Evolutionary conservation across 2,113 vertebrate genomes (phyloP).

Genomic region (Xyrauchen texanus): DNA sequence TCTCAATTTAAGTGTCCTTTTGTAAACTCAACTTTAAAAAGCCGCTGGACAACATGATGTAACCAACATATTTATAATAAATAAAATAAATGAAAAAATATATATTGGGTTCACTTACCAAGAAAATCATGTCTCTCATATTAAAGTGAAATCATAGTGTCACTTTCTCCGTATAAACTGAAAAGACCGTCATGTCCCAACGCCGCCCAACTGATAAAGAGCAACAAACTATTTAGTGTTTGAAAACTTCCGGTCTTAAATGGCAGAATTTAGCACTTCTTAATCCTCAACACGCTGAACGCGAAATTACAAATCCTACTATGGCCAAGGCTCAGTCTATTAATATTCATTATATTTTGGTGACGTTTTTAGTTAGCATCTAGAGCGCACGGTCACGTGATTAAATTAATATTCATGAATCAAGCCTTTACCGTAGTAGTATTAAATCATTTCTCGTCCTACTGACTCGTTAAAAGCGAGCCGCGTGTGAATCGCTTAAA

Average conservation of each 20-base stretch:
- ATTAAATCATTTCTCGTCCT: too few relatives aligned
- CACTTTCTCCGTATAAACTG: conserved; percentile 9
- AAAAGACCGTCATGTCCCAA: not conserved
- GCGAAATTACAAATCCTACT: not conserved
- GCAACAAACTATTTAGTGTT: not conserved
- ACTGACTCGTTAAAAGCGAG: too few relatives aligned
- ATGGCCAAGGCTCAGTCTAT: not conserved
- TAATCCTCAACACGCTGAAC: too few relatives aligned
- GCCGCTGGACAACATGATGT: too few relatives aligned
- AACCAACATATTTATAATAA: too few relatives aligned
- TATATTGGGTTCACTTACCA: too few relatives aligned
- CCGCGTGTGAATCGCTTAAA: too few relatives aligned
- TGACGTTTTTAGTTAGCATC: not conserved
- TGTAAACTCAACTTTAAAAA: too few relatives aligned
- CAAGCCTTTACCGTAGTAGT: not conserved
- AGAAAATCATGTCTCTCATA: not conserved
- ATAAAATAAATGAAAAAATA: too few relatives aligned
- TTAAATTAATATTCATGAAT: conserved; percentile 1
- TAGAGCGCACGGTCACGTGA: not conserved
- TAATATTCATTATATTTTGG: not conserved
- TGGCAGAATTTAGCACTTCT: too few relatives aligned
- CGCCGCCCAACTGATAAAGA: not conserved
- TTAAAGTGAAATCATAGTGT: conserved; percentile 10
- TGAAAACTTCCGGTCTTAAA: conserved; percentile 6
- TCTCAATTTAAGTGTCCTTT: too few relatives aligned